These are phyloP conservation scores for Baryphthengus martii DNA, from an alignment of 2,113 vertebrate species.

Conservation along the genomic window DNA sequence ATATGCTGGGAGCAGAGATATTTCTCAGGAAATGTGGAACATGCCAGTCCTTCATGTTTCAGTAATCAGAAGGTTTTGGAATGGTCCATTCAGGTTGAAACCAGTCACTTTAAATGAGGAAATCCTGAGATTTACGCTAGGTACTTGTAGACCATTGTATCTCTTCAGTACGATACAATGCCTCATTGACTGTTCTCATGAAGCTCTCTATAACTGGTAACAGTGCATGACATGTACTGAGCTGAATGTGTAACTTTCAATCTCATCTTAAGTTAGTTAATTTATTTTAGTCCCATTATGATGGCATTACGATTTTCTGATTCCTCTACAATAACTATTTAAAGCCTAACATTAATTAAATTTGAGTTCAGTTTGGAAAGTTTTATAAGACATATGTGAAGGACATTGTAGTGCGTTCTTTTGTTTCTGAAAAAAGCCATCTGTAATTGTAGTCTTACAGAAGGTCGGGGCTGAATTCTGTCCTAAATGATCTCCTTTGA, in stretches of 20 bases:
- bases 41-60: background rate
- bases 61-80: background rate
- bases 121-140: background rate
- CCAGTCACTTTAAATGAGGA: background rate
- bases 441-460: background rate
- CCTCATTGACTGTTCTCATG: background rate
- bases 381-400: background rate
- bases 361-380: background rate
- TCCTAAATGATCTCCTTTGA: conserved; percentile 5
- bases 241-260: background rate
- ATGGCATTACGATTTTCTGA: background rate
- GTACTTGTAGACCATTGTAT: background rate
- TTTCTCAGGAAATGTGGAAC: background rate
- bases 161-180: background rate
- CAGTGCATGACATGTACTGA: background rate
- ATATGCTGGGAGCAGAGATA: background rate
- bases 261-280: background rate
- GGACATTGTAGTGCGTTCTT: background rate
- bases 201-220: background rate
- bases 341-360: background rate
- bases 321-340: background rate
- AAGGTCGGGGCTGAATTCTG: background rate
- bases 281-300: background rate
- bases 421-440: conserved; percentile 3
- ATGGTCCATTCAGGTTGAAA: background rate